Evolutionary conservation across 1,140 invertebrate genomes (phyloP).

Genomic region (Asbolus verrucosus): DNA sequence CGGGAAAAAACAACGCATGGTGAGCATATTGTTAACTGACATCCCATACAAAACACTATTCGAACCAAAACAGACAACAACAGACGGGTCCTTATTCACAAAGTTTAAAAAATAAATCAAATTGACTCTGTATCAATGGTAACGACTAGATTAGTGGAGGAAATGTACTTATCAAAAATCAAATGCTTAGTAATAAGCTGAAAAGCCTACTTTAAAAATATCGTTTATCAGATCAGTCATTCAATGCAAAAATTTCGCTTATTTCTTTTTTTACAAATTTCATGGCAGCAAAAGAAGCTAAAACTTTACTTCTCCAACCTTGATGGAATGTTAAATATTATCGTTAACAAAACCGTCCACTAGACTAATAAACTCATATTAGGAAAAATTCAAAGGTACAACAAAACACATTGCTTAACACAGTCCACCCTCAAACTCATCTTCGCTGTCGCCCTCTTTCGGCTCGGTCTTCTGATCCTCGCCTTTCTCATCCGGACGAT

Average conservation of each 20-base stretch:
- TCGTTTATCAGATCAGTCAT: conserved; percentile 8
- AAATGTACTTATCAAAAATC: conserved; percentile 13
- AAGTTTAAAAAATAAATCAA: conserved; percentile 9
- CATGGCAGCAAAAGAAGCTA: conserved; percentile 1
- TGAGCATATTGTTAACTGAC: conserved; percentile 9
- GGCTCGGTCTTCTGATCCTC: background rate
- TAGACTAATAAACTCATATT: conserved; percentile 13
- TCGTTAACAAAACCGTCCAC: conserved; percentile 25
- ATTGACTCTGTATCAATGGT: background rate
- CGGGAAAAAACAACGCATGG: background rate
- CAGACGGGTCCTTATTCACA: background rate
- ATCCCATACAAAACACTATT: background rate
- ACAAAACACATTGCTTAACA: conserved; percentile 52
- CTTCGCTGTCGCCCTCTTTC: conserved; percentile 47
- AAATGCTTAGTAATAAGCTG: background rate
- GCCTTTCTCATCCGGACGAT: conserved; percentile 1
- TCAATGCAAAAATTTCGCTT: conserved; percentile 16
- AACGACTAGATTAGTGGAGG: conserved; percentile 8
- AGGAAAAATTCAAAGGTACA: conserved; percentile 1
- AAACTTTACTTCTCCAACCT: conserved; percentile 19
- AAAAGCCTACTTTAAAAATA: conserved; percentile 11
- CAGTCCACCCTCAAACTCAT: conserved; percentile 56
- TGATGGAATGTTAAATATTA: conserved; percentile 39
- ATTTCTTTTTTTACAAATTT: background rate
- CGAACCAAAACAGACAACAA: background rate